Evolutionary conservation across 2,888 invertebrate genomes (phyloP).

Genomic region (Ceraclea dissimilis): DNA sequence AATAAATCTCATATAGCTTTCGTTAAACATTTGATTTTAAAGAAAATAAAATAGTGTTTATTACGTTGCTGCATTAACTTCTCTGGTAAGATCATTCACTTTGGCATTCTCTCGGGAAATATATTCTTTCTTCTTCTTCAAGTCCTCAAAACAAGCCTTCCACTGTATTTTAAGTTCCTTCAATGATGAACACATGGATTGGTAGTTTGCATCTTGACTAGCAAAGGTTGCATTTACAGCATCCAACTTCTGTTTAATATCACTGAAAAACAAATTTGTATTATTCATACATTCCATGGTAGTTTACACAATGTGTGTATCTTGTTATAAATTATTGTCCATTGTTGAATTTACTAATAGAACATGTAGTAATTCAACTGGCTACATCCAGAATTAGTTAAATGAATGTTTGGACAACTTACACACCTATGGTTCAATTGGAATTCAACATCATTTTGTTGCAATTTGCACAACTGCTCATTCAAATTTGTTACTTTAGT

Average conservation of each 20-base stretch:
- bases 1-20: no score
- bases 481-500: constrained; percentile 37
- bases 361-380: no score
- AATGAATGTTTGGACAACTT: no score
- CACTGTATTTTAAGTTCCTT: constrained; percentile 32
- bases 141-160: constrained; percentile 26
- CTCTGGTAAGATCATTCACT: constrained; percentile 29
- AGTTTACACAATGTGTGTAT: background rate
- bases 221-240: constrained; percentile 34
- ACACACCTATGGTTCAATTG: background rate
- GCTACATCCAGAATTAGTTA: no score
- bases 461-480: constrained; percentile 35
- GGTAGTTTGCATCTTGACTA: constrained; percentile 36
- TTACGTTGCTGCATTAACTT: constrained; percentile 21
- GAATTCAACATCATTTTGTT: constrained; percentile 35
- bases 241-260: constrained; percentile 36
- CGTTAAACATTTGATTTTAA: no score
- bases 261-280: constrained; percentile 20
- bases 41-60: no score
- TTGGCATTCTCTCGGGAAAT: constrained; percentile 36
- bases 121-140: constrained; percentile 32
- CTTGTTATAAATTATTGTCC: no score
- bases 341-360: no score
- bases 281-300: background rate
- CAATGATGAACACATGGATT: constrained; percentile 32